Evolutionary conservation across 2,888 invertebrate genomes (phyloP).

Genomic region (Melolontha melolontha): DNA sequence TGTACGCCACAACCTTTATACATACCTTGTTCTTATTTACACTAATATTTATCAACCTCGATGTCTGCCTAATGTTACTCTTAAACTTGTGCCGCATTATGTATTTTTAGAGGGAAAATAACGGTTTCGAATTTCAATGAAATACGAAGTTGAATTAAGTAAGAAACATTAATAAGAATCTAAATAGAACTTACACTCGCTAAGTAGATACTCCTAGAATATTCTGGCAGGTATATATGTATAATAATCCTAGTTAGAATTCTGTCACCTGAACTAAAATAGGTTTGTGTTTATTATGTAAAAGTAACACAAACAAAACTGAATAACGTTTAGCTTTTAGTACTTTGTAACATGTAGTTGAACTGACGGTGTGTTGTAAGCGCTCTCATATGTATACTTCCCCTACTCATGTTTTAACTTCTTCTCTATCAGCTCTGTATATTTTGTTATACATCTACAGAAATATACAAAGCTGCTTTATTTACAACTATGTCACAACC

Average conservation of each 20-base stretch:
- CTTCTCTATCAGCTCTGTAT: conserved; percentile 32
- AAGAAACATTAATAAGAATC: too few relatives aligned
- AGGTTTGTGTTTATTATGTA: conserved; percentile 11
- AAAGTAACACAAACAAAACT: conserved; percentile 4
- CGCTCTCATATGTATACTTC: conserved; percentile 33
- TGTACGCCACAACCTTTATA: conserved; percentile 10
- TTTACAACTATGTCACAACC: conserved; percentile 28
- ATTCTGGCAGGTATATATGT: background rate
- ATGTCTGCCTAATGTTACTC: conserved; percentile 5
- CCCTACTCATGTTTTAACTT: conserved; percentile 25
- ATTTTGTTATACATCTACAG: conserved; percentile 13
- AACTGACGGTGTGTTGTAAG: conserved; percentile 21
- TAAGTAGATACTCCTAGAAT: conserved; percentile 3
- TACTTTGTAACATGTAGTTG: conserved; percentile 28
- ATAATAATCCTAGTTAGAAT: conserved; percentile 14
- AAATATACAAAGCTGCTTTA: conserved; percentile 20
- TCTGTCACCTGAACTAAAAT: conserved; percentile 17
- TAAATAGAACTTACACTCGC: conserved; percentile 5
- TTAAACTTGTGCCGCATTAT: background rate
- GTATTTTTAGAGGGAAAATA: background rate
- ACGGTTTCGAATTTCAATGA: too few relatives aligned
- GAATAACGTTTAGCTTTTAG: conserved; percentile 28
- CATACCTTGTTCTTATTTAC: conserved; percentile 20
- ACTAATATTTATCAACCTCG: conserved; percentile 14
- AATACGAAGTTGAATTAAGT: too few relatives aligned